Conservation (phyloP, 2,888 invertebrate genomes). For the Diaperis boleti region DNA sequence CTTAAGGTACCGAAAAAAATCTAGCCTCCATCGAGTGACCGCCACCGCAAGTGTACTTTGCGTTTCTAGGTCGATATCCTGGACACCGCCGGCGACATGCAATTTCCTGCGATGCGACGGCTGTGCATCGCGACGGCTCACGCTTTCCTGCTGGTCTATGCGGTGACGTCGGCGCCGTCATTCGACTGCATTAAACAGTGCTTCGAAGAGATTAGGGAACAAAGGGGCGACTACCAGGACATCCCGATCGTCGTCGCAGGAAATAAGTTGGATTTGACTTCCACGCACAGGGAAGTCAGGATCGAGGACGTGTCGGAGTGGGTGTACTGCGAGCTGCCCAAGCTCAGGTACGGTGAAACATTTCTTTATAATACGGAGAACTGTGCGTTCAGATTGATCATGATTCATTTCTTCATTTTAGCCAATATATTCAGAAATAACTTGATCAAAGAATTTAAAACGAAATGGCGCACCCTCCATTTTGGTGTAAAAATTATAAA, state of each 20-base stretch:
- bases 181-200: constrained; percentile 80
- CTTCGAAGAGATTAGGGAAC: constrained; percentile 86
- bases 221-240: constrained; percentile 80
- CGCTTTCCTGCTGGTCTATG: constrained; percentile 89
- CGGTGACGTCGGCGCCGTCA: constrained; percentile 79
- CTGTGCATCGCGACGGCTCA: constrained; percentile 89
- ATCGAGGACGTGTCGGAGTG: constrained; percentile 86
- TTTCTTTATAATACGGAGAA: too few relatives aligned
- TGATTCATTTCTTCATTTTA: too few relatives aligned
- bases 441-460: too few relatives aligned
- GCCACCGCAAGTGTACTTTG: neutral
- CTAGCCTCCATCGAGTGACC: neutral
- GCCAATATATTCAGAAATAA: too few relatives aligned
- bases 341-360: constrained; percentile 72
- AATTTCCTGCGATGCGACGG: constrained; percentile 91
- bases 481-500: too few relatives aligned
- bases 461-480: too few relatives aligned
- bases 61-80: constrained; percentile 73
- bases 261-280: constrained; percentile 84
- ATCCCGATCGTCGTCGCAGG: constrained; percentile 89
- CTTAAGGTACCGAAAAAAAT: constrained; percentile 69
- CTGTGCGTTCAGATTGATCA: too few relatives aligned
- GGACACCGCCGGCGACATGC: constrained; percentile 87
- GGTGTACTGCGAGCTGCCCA: constrained; percentile 82
- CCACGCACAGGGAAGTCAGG: constrained; percentile 77